Percentiles rank a stretch among this genome's conserved stretches.
Conservation (phyloP, 1,140 invertebrate genomes). For the Eumaeus atala region DNA sequence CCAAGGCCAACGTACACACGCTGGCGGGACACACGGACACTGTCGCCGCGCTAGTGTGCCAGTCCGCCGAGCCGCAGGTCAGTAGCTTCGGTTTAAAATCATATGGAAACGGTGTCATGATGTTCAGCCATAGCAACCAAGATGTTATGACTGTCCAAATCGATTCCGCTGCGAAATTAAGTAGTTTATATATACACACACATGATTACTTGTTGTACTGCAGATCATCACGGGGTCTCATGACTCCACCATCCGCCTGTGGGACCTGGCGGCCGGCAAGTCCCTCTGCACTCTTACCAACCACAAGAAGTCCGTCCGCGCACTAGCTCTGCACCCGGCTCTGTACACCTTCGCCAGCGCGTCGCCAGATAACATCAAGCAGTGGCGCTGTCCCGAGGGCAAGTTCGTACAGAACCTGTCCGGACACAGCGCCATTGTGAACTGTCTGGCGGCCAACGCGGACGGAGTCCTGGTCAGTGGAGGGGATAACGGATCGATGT, state of each 20-base stretch:
- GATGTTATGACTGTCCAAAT: too few species aligned
- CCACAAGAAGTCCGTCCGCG: slow-evolving; percentile 98
- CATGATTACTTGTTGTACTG: too few species aligned
- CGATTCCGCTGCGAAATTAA: too few species aligned
- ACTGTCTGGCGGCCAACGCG: slow-evolving; percentile 94
- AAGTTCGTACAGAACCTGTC: slow-evolving; percentile 98
- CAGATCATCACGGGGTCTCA: slow-evolving; percentile 87
- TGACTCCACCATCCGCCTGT: slow-evolving; percentile 92
- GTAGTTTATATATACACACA: too few species aligned
- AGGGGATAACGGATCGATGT: slow-evolving; percentile 98
- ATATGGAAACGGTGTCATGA: too few species aligned
- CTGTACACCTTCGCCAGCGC: slow-evolving; percentile 98
- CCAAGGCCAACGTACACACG: slow-evolving; percentile 98
- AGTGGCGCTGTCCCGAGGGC: slow-evolving; percentile 99
- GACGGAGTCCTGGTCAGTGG: slow-evolving; percentile 98
- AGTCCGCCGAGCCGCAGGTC: slow-evolving; percentile 94
- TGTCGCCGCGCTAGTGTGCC: slow-evolving; percentile 94
- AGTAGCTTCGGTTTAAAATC: too few species aligned
- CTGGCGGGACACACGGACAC: slow-evolving; percentile 96
- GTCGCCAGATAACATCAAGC: slow-evolving; percentile 99
- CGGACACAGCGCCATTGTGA: slow-evolving; percentile 98
- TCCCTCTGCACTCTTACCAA: slow-evolving; percentile 97
- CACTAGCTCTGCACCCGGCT: slow-evolving; percentile 92
- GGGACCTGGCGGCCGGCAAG: slow-evolving; percentile 98
- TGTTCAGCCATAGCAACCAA: too few species aligned